Evolutionary conservation across 2,888 invertebrate species (phyloP).

Genomic region (Erynnis tages): DNA sequence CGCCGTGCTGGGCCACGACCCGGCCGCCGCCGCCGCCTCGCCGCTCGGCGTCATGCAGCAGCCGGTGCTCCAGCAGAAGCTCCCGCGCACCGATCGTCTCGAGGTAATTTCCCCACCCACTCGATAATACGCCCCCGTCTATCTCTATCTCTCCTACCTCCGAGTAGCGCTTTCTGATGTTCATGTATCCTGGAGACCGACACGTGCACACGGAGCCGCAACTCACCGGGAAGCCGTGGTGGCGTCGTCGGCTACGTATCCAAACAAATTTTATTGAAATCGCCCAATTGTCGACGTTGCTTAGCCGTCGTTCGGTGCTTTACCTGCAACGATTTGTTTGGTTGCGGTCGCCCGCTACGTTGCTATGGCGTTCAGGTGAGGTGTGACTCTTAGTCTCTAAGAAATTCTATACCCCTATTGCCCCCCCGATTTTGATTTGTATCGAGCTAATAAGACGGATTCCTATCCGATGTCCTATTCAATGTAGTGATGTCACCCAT

Average conservation of each 20-base stretch:
- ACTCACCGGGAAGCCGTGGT: no score
- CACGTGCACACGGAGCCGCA: no score
- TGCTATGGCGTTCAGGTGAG: no score
- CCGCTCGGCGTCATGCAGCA: slow-evolving; percentile 93
- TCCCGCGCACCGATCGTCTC: slow-evolving; percentile 96
- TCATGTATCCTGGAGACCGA: slow-evolving; percentile 64
- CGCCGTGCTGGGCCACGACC: slow-evolving; percentile 94
- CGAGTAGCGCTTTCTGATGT: slow-evolving; percentile 65
- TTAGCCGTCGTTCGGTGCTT: no score
- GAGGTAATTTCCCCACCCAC: slow-evolving; percentile 85
- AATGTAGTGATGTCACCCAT: no score
- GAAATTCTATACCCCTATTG: neutral
- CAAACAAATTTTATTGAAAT: no score
- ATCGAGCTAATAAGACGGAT: neutral
- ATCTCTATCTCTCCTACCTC: slow-evolving; percentile 34
- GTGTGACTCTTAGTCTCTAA: neutral
- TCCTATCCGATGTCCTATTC: neutral
- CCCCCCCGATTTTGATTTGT: neutral
- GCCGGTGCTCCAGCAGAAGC: slow-evolving; percentile 94
- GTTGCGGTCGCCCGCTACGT: no score
- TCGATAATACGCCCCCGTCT: no score
- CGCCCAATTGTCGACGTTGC: no score
- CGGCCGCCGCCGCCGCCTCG: slow-evolving; percentile 87
- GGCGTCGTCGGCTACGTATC: no score
- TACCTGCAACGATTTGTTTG: no score